These are phyloP conservation scores for Phenganax subtilis DNA, from an alignment of 92 coral and sea anemone genomes.

Conservation along the genomic window DNA sequence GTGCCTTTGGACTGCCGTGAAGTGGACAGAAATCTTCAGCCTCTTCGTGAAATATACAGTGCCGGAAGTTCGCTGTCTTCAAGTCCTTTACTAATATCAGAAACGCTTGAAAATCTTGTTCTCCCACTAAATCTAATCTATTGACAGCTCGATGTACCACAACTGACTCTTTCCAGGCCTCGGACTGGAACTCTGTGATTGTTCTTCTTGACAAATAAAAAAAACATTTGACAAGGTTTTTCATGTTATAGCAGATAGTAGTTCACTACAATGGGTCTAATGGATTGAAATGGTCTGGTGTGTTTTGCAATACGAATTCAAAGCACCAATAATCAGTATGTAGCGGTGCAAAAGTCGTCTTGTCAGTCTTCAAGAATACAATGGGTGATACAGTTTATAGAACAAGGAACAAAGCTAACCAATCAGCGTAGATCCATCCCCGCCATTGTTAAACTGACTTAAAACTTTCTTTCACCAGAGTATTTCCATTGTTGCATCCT, in stretches of 20 bases:
- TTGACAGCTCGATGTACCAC: background rate
- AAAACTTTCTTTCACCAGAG: slow-evolving; percentile 34
- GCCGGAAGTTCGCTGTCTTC: slow-evolving; percentile 7
- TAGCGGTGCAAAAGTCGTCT: slow-evolving; percentile 53
- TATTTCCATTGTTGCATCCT: slow-evolving; percentile 50
- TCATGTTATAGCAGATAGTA: slow-evolving; percentile 40
- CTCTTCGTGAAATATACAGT: background rate
- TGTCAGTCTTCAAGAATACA: slow-evolving; percentile 51
- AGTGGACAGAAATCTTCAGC: no score
- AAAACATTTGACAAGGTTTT: slow-evolving; percentile 55
- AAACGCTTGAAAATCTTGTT: background rate
- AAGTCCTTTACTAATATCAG: slow-evolving; percentile 2
- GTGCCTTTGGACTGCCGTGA: no score
- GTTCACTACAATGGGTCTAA: slow-evolving; percentile 64
- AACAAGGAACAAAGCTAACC: slow-evolving; percentile 57
- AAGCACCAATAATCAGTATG: slow-evolving; percentile 60
- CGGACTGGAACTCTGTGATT: background rate
- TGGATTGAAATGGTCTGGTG: slow-evolving; percentile 58
- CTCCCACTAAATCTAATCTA: background rate
- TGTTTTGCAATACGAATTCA: slow-evolving; percentile 66
- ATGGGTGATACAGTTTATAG: slow-evolving; percentile 56
- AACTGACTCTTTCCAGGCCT: background rate
- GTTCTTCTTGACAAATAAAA: slow-evolving; percentile 41
- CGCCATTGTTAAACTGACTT: slow-evolving; percentile 43
- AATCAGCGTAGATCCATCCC: slow-evolving; percentile 60